Base-by-base conservation (phyloP, 2,888 invertebrate species). In the Chamaedrilus cognettii region DNA sequence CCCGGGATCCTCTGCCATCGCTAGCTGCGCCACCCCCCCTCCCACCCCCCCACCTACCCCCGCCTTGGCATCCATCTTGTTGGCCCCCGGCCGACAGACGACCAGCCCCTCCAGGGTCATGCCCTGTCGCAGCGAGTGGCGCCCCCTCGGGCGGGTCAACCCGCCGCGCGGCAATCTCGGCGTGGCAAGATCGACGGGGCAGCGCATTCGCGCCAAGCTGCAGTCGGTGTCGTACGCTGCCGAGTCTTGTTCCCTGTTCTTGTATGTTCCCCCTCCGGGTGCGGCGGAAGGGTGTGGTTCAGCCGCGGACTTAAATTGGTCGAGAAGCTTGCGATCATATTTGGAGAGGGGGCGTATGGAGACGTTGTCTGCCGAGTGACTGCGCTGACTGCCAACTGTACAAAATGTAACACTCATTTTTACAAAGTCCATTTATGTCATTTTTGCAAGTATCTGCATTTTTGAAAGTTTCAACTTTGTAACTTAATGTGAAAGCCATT, bases 141-240 rank as follows among this genome's bases (percentile, higher is more conserved):
- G 64, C 11, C 65, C 57, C 23, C 66, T 42, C n/a, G n/a, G n/a
- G n/a, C n/a, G n/a, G n/a, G n/a, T n/a, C 15, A 52, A 7, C 7
- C 15, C 26, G 28, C 55, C 55, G 15, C 55, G 11, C 15, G 26
- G 5, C 7, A 52, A 26, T 26, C 55, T 52, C 5, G 55, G 55
- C 7, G 55, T 52, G 23, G 55, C 55, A 5, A 52, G 55, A 23
- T 52, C 55, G 5, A 52, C 55, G 23, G 55, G 55, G 28, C 55
- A 52, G 15, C 52, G 42, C 23, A 49, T 57, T 23, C 60, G 60
- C 28, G 58, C 55, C 31, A 60, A 30, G 56, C 35, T 35, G 49
- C 33, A 57, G 57, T 71, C 69, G 23, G 65, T 64, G 52, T 70
- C 67, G 35, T 66, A 67, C 15, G 60, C 70, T 2, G 49, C 42